A percentile compares a stretch with the other conserved stretches of the same genome.
phyloP scores from a whole-genome alignment of 2,113 vertebrate genomes.

The Lasiurus cinereus region DNA sequence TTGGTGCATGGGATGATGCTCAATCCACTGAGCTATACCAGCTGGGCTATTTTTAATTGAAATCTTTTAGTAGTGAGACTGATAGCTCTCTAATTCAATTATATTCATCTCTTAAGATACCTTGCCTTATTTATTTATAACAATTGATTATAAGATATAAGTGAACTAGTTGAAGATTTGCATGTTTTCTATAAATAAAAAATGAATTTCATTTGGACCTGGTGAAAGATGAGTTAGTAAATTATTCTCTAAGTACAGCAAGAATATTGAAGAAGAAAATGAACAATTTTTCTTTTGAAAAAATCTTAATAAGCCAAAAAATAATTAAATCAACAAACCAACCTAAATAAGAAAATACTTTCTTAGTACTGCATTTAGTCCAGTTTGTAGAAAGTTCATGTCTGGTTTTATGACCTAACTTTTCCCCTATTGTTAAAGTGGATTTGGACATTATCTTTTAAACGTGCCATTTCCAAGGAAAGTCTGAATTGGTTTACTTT shows the following conservation, averaged over 20 bases:
- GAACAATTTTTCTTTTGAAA: constrained; percentile 2
- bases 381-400: background rate
- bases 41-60: background rate
- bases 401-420: constrained; percentile 11
- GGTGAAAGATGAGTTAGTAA: constrained; percentile 17
- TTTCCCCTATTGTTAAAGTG: constrained; percentile 41
- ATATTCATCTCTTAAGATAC: background rate
- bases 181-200: constrained; percentile 15
- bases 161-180: background rate
- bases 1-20: background rate
- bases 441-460: constrained; percentile 79
- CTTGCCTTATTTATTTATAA: constrained; percentile 50
- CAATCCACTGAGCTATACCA: background rate
- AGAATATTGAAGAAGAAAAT: constrained; percentile 15
- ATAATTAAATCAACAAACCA: background rate
- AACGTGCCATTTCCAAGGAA: constrained; percentile 81
- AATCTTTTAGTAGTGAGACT: constrained; percentile 18
- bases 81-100: background rate
- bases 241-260: background rate
- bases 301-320: background rate
- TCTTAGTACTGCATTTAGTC: background rate
- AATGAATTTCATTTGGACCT: constrained; percentile 19
- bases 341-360: background rate
- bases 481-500: constrained; percentile 81
- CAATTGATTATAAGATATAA: constrained; percentile 33